Evolutionary conservation across 2,797 vertebrate genomes (phyloP).

Genomic region (Pagetopsis macropterus): DNA sequence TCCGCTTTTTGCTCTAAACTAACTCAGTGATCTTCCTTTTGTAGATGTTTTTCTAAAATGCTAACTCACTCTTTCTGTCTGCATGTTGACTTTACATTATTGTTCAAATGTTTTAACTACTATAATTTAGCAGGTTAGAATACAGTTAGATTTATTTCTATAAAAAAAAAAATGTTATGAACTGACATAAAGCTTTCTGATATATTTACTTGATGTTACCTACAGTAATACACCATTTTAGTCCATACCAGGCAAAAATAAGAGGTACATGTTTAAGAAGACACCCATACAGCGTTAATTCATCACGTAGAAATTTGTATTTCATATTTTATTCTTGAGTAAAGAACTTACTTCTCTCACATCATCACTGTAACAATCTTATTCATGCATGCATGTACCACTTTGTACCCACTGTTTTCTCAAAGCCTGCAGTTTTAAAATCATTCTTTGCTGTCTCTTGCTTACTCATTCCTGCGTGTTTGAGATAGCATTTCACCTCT

Average conservation of each 20-base stretch:
- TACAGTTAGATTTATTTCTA: neutral
- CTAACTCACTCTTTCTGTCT: conserved; percentile 59
- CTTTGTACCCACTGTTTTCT: conserved; percentile 20
- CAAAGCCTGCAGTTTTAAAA: conserved; percentile 7
- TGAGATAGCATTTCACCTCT: conserved; percentile 57
- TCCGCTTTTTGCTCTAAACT: conserved; percentile 22
- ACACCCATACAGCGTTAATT: neutral
- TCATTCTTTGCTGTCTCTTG: conserved; percentile 34
- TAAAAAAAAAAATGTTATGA: no score
- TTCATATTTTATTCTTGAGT: neutral
- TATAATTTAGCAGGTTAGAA: neutral
- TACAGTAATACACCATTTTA: neutral
- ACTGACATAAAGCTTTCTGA: neutral
- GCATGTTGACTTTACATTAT: conserved; percentile 64
- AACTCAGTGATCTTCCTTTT: conserved; percentile 23
- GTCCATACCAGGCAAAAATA: neutral
- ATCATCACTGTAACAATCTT: conserved; percentile 18
- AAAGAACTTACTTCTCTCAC: conserved; percentile 1
- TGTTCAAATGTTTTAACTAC: conserved; percentile 22
- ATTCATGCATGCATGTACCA: conserved; percentile 58
- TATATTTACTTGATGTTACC: neutral
- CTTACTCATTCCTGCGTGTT: conserved; percentile 63
- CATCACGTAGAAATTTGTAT: neutral
- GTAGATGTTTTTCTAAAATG: conserved; percentile 41
- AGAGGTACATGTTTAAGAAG: neutral